A percentile compares a stretch with the other conserved stretches of the same genome.
Conservation (phyloP, 92 coral and sea anemone genomes). For the Umimayanthus kanabou region DNA sequence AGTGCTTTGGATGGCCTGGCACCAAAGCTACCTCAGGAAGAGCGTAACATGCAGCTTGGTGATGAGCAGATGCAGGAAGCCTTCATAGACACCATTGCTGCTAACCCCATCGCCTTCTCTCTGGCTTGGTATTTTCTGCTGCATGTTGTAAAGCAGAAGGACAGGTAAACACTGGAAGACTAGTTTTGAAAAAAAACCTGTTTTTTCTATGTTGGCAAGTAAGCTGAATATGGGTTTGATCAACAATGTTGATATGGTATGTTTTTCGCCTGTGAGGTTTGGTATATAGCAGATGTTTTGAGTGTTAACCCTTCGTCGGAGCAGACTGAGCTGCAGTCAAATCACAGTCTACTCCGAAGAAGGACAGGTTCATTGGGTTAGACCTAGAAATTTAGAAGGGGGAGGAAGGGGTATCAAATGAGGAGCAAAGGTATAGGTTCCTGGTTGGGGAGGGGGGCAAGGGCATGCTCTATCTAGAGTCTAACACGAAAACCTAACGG, state of each 20-base stretch:
- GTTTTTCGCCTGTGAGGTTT: too few relatives aligned
- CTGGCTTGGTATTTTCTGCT: constrained; percentile 83
- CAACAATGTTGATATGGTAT: too few relatives aligned
- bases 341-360: too few relatives aligned
- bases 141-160: constrained; percentile 81
- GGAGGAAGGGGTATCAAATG: neutral
- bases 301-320: too few relatives aligned
- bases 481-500: too few relatives aligned
- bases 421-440: neutral
- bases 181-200: too few relatives aligned
- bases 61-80: constrained; percentile 63
- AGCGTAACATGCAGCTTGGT: constrained; percentile 56
- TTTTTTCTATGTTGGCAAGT: too few relatives aligned
- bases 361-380: too few relatives aligned
- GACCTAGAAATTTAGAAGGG: neutral
- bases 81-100: constrained; percentile 82
- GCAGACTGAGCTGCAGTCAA: too few relatives aligned
- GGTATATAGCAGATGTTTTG: too few relatives aligned
- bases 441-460: neutral
- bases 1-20: constrained; percentile 70
- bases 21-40: constrained; percentile 66
- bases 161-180: constrained; percentile 62
- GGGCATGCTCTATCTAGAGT: too few relatives aligned
- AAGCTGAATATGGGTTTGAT: too few relatives aligned
- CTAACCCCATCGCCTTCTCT: constrained; percentile 85